Percentiles rank a stretch among this genome's conserved stretches.
These are phyloP conservation scores for Fregetta grallaria DNA, from an alignment of 2,113 vertebrate species.

Conservation along the genomic window DNA sequence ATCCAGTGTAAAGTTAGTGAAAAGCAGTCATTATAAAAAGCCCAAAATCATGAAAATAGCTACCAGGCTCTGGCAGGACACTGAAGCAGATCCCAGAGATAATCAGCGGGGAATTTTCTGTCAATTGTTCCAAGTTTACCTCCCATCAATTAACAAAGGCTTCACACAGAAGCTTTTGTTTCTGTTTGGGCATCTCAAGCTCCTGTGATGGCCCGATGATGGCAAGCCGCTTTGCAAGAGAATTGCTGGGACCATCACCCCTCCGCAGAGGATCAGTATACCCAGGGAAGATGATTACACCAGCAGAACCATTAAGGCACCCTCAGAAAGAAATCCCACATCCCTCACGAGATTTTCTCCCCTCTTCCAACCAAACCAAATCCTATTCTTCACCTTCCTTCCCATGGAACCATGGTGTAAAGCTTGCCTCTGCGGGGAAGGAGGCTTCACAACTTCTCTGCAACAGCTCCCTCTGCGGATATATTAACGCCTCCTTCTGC, in stretches of 20 bases:
- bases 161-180: background rate
- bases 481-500: background rate
- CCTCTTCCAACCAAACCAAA: background rate
- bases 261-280: fast-evolving
- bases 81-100: background rate
- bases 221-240: background rate
- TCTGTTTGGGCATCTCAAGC: background rate
- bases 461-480: background rate
- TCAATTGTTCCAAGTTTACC: background rate
- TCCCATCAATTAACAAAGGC: background rate
- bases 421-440: background rate
- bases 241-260: background rate
- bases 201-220: background rate
- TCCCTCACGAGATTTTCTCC: background rate
- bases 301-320: background rate
- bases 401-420: fast-evolving
- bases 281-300: background rate
- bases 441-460: background rate
- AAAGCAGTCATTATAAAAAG: background rate
- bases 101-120: background rate
- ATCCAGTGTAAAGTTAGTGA: background rate
- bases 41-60: background rate
- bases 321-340: background rate
- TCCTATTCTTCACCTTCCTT: background rate
- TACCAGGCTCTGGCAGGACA: background rate